phyloP scores from a whole-genome alignment of 1,140 invertebrate species.

The Scaptomyza hsui region DNA sequence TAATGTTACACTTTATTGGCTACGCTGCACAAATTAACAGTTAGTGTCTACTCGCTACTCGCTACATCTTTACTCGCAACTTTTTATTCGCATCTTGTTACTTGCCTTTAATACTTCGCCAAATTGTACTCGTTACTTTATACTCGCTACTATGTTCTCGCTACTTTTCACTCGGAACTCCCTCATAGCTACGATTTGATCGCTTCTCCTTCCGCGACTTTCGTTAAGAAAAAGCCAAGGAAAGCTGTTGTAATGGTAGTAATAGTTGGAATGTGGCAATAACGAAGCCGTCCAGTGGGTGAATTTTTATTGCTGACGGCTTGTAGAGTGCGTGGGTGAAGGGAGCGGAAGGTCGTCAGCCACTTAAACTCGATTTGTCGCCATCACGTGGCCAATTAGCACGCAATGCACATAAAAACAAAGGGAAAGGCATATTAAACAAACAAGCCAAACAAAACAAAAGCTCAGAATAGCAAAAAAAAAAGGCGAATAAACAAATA shows the following conservation, averaged over 20 bases:
- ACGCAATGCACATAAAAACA: slow-evolving; percentile 63
- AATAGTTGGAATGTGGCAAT: background rate
- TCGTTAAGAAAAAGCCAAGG: too few relatives aligned
- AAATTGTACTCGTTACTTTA: too few relatives aligned
- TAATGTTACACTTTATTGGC: too few relatives aligned
- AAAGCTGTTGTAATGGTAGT: background rate
- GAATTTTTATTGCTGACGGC: background rate
- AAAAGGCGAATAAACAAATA: slow-evolving; percentile 54
- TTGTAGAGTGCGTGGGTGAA: background rate
- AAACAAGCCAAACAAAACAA: slow-evolving; percentile 42
- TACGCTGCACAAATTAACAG: too few relatives aligned
- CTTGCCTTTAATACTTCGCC: too few relatives aligned
- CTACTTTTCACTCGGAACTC: too few relatives aligned
- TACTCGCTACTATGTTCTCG: background rate
- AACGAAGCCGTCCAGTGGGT: background rate
- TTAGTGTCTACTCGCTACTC: too few relatives aligned
- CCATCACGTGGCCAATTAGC: slow-evolving; percentile 78
- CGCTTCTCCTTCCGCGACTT: too few relatives aligned
- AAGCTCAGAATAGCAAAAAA: slow-evolving; percentile 33
- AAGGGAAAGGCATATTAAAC: slow-evolving; percentile 7
- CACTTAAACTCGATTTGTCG: slow-evolving; percentile 75
- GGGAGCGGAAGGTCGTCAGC: slow-evolving; percentile 9
- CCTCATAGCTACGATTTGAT: too few relatives aligned
- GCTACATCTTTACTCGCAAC: too few relatives aligned
- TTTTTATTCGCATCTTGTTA: background rate